phyloP scores from a whole-genome alignment of 2,797 vertebrate genomes.

The Loriculus beryllinus region DNA sequence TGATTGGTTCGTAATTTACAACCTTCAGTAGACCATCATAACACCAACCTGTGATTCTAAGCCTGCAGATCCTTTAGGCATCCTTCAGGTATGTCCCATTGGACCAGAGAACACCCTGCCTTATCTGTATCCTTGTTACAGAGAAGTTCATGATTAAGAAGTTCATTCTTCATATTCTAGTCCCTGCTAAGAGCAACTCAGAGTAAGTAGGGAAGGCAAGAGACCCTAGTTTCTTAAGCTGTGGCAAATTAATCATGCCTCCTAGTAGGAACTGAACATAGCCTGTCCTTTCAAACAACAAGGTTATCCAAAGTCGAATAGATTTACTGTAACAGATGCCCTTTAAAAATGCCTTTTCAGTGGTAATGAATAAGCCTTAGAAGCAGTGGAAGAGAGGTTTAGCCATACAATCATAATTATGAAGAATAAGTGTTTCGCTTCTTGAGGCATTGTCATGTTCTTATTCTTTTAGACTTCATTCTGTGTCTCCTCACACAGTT shows the following conservation, averaged over 20 bases:
- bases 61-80: not conserved
- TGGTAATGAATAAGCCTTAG: not conserved
- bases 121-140: not conserved
- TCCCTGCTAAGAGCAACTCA: not conserved
- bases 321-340: not conserved
- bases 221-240: not conserved
- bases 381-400: not conserved
- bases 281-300: not conserved
- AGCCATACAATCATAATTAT: not conserved
- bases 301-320: not conserved
- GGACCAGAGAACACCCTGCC: not conserved
- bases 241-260: not conserved
- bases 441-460: not conserved
- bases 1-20: not conserved
- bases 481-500: not conserved
- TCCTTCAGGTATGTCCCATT: not conserved
- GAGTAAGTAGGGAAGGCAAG: not conserved
- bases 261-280: not conserved
- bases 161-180: not conserved
- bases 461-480: not conserved
- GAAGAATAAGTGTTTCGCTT: not conserved
- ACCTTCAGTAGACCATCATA: not conserved
- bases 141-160: not conserved
- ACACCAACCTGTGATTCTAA: not conserved
- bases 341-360: not conserved